Base-by-base conservation (phyloP, 2,888 invertebrate genomes). In the Drosophila mayaguana region DNA sequence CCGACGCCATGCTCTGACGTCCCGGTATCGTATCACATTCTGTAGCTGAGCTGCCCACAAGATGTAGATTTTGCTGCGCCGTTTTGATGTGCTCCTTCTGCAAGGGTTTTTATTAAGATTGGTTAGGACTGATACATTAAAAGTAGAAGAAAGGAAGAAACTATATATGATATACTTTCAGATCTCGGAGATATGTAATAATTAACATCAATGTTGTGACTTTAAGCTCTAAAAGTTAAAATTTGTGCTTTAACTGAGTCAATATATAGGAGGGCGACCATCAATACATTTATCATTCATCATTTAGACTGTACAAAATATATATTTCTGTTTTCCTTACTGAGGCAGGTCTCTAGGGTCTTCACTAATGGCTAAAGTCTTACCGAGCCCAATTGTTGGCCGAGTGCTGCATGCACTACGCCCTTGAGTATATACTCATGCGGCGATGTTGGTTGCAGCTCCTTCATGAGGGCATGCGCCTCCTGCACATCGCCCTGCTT, bases 1-100 rank as follows among this genome's bases (percentile, higher is more conserved):
- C 97, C 0, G 99, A 98, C 0, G 99, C 98, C 99, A 99, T 99
- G 92, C 99, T 98, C 93, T 99, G 98, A 34, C 99, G 94, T 0
- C 99, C 98, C 0, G 97, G 97, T 89, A 99, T 99, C 0, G 99
- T 99, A 92, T 99, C 99, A 92, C 98, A 98, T 93, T 99, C 99
- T 25, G 98, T 97, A 2, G 97, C 96, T 0, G 98, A 99, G 78
- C 98, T 98, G 63, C 99, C 99, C 4, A 99, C 98, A 67, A 98
- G 93, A 93, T 98, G 98, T 91, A 98, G 98, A 92, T 97, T 99
- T 92, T 98, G 98, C 91, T 99, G 98, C 0, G 99, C 99, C 14
- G 96, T 95, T 94, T 98, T 98, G 81, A 99, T 94, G 91, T 98
- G 97, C 81, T 99, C 99, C 78, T 97, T 95, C 98, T 98, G 91